These are phyloP conservation scores for Tipula vernalis DNA, from an alignment of 2,888 invertebrate genomes.

Conservation along the genomic window DNA sequence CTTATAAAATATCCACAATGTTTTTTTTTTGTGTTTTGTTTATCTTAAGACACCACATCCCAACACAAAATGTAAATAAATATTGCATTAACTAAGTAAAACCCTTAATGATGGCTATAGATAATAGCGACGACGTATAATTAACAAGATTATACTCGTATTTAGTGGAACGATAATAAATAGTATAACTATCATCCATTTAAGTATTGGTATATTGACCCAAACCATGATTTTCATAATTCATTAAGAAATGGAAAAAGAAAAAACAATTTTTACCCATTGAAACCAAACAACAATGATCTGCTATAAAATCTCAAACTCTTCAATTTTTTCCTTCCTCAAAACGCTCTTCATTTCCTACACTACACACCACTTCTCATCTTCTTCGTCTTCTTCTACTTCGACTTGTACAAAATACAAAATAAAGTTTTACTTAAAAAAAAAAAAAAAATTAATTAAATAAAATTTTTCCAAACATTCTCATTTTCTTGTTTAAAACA, in stretches of 20 bases:
- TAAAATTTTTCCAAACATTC: constrained; percentile 10
- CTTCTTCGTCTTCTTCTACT: neutral
- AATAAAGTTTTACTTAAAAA: neutral
- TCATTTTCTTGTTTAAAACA: constrained; percentile 8
- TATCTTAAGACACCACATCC: neutral
- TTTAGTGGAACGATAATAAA: neutral
- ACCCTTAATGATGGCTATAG: neutral
- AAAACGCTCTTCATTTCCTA: neutral
- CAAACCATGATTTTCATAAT: neutral
- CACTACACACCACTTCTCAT: neutral
- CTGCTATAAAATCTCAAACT: neutral
- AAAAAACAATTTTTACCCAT: neutral
- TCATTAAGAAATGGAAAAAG: neutral
- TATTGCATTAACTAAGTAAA: neutral
- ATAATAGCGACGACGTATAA: neutral
- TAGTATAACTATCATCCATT: neutral
- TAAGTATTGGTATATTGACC: neutral
- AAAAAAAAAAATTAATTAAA: constrained; percentile 5
- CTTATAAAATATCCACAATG: neutral
- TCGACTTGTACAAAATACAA: neutral
- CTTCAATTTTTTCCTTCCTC: neutral
- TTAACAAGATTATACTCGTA: neutral
- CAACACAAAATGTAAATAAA: neutral
- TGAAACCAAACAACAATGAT: neutral
- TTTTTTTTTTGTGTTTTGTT: neutral